Evolutionary conservation across 2,888 invertebrate genomes (phyloP), one percentile per base, ranked within the genome.

Genomic region (Lepidochrysops patricia): DNA sequence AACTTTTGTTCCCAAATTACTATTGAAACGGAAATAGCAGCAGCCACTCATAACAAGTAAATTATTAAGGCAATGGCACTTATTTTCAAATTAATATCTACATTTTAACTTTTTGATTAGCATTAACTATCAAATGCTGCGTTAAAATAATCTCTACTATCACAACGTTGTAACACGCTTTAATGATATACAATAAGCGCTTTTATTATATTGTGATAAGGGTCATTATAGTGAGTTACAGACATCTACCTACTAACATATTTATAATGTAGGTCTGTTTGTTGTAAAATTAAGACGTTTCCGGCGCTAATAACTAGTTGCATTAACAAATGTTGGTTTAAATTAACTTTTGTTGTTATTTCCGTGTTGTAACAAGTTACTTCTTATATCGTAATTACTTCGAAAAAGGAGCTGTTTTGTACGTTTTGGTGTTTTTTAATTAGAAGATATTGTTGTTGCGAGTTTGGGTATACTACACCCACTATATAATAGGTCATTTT

Each of bases 281-380:
- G 64, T 59, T 60, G 65, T 66, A 61, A 64, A 67, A 71, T 71
- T 68, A 68, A 71, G 68, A 70, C 64, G 66, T 71, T 68, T 68
- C 71, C 69, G 65, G 64, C 61, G 63, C 58, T 70, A 68, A 71
- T 66, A 63, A 68, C 65, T 61, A 61, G 65, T 65, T 67, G 61
- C 59, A 60, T 60, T 62, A 43, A 61, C 25, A 37, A 35, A 54
- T 26, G 57, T 52, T 29, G 29, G 29, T 61, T 49, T 35, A 57
- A 49, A 50, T 57, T 49, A 50, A 52, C 26, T 52, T 15, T 27
- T 50, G 26, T 57, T 34, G 48, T 32, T 34, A 23, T 34, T 58
- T 56, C 29, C 56, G 57, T 15, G 34, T 57, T 57, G 57, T 49
- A 37, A 27, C 26, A 6, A 25, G 29, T 12, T 13, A 19, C 54